Conservation (phyloP, 2,113 vertebrate species). For the Pungitius pungitius region DNA sequence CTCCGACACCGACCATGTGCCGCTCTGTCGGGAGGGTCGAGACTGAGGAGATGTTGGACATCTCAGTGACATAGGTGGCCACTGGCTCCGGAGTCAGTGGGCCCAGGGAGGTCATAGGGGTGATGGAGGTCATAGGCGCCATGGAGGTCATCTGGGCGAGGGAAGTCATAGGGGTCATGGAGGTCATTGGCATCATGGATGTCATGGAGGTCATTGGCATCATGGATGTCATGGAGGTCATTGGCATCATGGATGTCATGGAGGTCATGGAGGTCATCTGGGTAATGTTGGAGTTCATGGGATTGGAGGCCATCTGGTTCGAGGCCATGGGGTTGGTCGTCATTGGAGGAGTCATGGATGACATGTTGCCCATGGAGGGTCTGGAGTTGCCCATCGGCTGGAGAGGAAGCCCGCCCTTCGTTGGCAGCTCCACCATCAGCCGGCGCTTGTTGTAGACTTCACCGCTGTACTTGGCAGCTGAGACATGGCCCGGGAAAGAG, state of each 20-base stretch:
- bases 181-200: conserved; percentile 43
- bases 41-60: conserved; percentile 76
- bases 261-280: conserved; percentile 51
- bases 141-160: conserved; percentile 41
- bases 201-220: conserved; percentile 60
- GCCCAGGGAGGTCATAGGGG: conserved; percentile 72
- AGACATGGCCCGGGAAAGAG: conserved; percentile 22
- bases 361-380: conserved; percentile 67
- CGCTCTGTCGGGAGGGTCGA: conserved; percentile 70
- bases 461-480: conserved; percentile 93
- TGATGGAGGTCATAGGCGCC: conserved; percentile 49
- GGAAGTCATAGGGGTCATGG: conserved; percentile 42
- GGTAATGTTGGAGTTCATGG: background rate
- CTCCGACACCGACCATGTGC: conserved; percentile 45
- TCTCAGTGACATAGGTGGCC: conserved; percentile 87
- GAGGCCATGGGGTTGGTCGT: conserved; percentile 67
- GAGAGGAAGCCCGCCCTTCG: conserved; percentile 90
- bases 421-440: conserved; percentile 90
- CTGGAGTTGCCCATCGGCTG: conserved; percentile 88
- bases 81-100: conserved; percentile 86
- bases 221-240: conserved; percentile 55
- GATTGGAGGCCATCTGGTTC: conserved; percentile 66
- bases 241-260: conserved; percentile 51
- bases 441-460: conserved; percentile 96
- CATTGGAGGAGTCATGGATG: conserved; percentile 62